These are phyloP conservation scores for Catocala nupta DNA, from an alignment of 2,888 invertebrate species.

Conservation along the genomic window DNA sequence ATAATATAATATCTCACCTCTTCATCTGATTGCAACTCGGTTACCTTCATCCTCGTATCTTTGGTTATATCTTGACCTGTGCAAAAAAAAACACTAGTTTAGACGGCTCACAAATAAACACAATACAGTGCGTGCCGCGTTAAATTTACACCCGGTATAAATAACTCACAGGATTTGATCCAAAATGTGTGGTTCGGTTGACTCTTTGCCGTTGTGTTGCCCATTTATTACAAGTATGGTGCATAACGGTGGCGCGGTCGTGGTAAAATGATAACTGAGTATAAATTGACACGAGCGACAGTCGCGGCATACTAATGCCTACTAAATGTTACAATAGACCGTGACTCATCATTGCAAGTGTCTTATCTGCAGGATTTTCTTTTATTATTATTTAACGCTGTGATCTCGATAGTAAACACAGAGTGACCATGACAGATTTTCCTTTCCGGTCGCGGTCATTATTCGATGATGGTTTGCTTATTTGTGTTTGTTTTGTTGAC, in stretches of 20 bases:
- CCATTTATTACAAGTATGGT: slow-evolving; percentile 69
- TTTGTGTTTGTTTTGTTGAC: background rate
- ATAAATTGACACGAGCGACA: slow-evolving; percentile 65
- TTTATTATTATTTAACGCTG: slow-evolving; percentile 56
- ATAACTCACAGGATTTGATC: slow-evolving; percentile 79
- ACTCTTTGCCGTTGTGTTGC: slow-evolving; percentile 72
- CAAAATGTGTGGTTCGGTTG: slow-evolving; percentile 66
- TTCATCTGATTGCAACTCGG: slow-evolving; percentile 80
- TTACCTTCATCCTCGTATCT: slow-evolving; percentile 84
- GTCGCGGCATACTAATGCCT: slow-evolving; percentile 71
- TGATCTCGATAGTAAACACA: slow-evolving; percentile 62
- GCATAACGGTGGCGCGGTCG: slow-evolving; percentile 69
- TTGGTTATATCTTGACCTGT: slow-evolving; percentile 85
- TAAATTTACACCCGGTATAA: slow-evolving; percentile 56
- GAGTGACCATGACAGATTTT: slow-evolving; percentile 49
- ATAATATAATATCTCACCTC: slow-evolving; percentile 69
- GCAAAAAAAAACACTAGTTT: slow-evolving; percentile 68
- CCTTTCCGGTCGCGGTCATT: slow-evolving; percentile 38
- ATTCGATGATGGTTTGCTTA: background rate
- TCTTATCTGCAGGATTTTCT: slow-evolving; percentile 72
- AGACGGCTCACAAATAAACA: slow-evolving; percentile 67
- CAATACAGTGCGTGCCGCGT: slow-evolving; percentile 34
- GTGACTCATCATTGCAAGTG: slow-evolving; percentile 77
- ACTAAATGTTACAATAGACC: slow-evolving; percentile 70
- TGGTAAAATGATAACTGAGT: slow-evolving; percentile 55